Base-by-base conservation (phyloP, 1,140 invertebrate genomes). In the Trissolcus basalis region DNA sequence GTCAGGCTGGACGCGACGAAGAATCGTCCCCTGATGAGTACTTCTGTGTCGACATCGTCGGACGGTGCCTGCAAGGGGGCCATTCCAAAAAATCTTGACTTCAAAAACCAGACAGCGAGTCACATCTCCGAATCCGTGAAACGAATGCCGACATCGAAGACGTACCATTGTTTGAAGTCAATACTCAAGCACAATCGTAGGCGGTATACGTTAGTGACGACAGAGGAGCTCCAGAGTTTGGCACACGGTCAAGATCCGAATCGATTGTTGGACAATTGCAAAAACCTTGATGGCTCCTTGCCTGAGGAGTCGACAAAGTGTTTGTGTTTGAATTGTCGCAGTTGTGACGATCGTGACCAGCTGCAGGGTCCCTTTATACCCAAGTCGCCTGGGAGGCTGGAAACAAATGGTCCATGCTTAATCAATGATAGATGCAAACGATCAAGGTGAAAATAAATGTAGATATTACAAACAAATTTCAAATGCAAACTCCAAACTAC, bases 141-240 rank as follows among this genome's bases (percentile, higher is more conserved):
- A 50, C 73, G 61, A 0, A 49, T 86, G 4, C 76, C 85, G 0
- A 75, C 59, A 4, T 86, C 87, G 2, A 85, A 80, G 44, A 86
- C 86, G 0, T 86, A 87, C 14, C 83, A 85, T 45, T 88, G 85
- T 41, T 64, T 88, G 0, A 88, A 87, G 50, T 87, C 86, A 5
- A 88, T 88, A 12, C 58, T 88, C 0, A 87, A 86, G 32, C 85
- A 86, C 50, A 85, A 88, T 36, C 80, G 77, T 1, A 64, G 86
- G 14, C 77, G 86, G 0, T 88, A 87, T 35, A 88, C 86, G 0
- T 47, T 88, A 1, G 85, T 88, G 0, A 84, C 83, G 1, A 82
- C 85, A 1, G 80, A 83, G 4, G 86, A 88, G 43, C 73, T 87
- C 1, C 79, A 83, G 53, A 81, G 78, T 44, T 53, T 86, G 1